A percentile compares a stretch with the other conserved stretches of the same genome.
Conservation (phyloP, 2,888 invertebrate genomes). For the Campoplex nolae region DNA sequence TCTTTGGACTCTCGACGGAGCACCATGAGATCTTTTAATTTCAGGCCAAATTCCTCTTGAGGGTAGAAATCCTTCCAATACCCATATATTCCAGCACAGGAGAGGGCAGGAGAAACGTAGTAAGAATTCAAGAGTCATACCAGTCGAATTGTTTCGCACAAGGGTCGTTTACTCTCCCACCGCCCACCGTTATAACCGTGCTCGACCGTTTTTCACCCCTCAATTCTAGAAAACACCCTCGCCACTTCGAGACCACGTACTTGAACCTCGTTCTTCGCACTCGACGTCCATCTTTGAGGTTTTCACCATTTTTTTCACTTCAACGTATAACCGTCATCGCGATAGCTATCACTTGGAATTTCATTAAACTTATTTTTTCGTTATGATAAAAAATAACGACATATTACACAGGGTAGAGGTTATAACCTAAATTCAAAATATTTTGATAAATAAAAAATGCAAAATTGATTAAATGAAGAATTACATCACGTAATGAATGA, state of each 20-base stretch:
- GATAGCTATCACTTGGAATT: not conserved
- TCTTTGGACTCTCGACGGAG: conserved; percentile 63
- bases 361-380: not conserved
- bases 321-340: conserved; percentile 1
- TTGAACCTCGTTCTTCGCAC: conserved; percentile 15
- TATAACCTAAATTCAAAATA: too few relatives aligned
- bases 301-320: not conserved
- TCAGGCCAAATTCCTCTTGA: conserved; percentile 83
- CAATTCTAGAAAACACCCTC: conserved; percentile 38
- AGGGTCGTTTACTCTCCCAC: conserved; percentile 13
- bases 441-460: too few relatives aligned
- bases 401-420: not conserved
- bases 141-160: conserved; percentile 37
- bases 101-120: not conserved
- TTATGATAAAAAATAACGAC: not conserved
- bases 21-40: conserved; percentile 83
- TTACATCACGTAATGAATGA: too few relatives aligned
- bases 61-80: conserved; percentile 74
- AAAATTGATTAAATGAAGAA: too few relatives aligned
- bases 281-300: conserved; percentile 3
- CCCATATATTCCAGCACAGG: not conserved
- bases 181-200: not conserved
- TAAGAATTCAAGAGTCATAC: conserved; percentile 51
- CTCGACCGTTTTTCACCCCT: conserved; percentile 36
- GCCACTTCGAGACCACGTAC: conserved; percentile 20